phyloP scores from a whole-genome alignment of 2,888 invertebrate species.

The Cepaea hortensis region DNA sequence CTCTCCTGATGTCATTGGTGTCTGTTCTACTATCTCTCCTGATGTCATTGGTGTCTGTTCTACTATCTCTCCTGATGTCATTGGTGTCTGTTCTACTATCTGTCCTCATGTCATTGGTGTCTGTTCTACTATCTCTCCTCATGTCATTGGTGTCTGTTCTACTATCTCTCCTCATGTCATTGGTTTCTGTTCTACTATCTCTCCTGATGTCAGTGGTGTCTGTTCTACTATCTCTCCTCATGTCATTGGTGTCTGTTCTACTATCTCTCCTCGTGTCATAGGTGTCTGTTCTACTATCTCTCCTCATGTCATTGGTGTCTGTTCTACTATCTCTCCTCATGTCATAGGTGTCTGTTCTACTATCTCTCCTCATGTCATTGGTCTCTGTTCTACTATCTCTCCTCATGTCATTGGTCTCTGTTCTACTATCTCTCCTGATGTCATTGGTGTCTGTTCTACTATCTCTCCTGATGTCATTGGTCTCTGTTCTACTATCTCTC shows the following conservation, averaged over 20 bases:
- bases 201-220: neutral
- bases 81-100: too few relatives aligned
- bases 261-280: neutral
- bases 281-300: neutral
- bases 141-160: too few relatives aligned
- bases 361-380: neutral
- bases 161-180: too few relatives aligned
- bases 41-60: too few relatives aligned
- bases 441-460: too few relatives aligned
- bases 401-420: neutral
- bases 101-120: too few relatives aligned
- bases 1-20: too few relatives aligned
- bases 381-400: neutral
- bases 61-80: too few relatives aligned
- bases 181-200: neutral
- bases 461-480: too few relatives aligned
- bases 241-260: neutral
- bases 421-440: neutral
- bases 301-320: neutral
- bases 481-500: neutral
- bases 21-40: too few relatives aligned
- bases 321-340: constrained; percentile 1
- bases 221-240: neutral
- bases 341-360: neutral
- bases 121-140: too few relatives aligned